Evolutionary conservation across 2,797 vertebrate genomes (phyloP).

Genomic region (Rhabdophis nuchalis): DNA sequence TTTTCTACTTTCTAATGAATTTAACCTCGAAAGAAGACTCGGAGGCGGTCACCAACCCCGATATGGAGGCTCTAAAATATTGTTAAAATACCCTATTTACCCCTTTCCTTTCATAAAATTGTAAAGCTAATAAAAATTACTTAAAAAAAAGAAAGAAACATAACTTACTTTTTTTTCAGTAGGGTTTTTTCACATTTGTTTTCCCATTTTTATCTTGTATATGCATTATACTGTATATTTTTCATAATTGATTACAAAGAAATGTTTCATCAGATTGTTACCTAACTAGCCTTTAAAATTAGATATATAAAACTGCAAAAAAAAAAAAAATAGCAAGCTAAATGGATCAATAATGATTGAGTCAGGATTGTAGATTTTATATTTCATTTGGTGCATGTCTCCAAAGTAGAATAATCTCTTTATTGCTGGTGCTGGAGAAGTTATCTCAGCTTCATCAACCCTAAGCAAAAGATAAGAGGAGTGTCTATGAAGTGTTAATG

Average conservation of each 20-base stretch:
- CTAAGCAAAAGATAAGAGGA: conserved; percentile 10
- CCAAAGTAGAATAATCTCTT: not conserved
- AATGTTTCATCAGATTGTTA: not conserved
- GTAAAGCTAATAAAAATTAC: no score
- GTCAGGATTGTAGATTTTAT: not conserved
- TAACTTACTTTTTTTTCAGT: not conserved
- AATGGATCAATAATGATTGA: not conserved
- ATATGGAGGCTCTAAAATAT: no score
- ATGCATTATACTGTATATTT: not conserved
- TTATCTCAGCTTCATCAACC: not conserved
- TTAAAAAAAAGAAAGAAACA: no score
- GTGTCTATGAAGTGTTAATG: conserved; percentile 9
- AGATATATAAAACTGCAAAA: conserved; percentile 4
- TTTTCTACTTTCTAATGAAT: no score
- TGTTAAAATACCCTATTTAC: no score
- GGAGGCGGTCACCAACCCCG: no score
- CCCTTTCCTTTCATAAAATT: no score
- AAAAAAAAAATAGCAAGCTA: not conserved
- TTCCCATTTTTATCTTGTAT: not conserved
- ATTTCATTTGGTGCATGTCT: not conserved
- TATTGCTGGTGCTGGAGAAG: not conserved
- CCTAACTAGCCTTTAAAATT: not conserved
- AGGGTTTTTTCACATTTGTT: not conserved
- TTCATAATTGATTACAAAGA: not conserved
- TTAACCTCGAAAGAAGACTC: no score